phyloP scores from a whole-genome alignment of 2,797 vertebrate genomes.

The Peromyscus attwateri region DNA sequence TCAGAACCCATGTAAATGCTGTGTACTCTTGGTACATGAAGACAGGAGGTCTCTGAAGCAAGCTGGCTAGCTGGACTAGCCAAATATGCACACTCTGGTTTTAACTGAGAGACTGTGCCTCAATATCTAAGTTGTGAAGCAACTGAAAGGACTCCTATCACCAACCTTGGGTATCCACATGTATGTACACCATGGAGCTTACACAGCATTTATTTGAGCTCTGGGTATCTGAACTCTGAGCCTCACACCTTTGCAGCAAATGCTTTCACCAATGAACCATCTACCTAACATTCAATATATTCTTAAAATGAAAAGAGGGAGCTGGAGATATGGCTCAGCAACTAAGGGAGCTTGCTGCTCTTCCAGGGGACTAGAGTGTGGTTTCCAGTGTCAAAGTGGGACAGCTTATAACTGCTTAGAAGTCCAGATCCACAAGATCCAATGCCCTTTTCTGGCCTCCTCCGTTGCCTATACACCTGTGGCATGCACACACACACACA shows the following conservation, averaged over 20 bases:
- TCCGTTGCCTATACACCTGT: background rate
- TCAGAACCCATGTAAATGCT: background rate
- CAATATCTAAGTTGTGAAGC: background rate
- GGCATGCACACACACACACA: background rate
- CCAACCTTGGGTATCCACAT: too few relatives aligned
- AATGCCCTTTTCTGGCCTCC: background rate
- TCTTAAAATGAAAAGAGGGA: background rate
- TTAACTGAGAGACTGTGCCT: background rate
- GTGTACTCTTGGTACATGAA: background rate
- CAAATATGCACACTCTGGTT: background rate
- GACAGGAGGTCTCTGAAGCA: background rate
- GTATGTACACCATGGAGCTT: background rate
- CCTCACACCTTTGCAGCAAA: background rate
- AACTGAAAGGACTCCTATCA: too few relatives aligned
- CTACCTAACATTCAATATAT: background rate
- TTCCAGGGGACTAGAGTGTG: background rate
- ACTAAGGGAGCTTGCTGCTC: background rate
- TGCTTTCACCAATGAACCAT: background rate
- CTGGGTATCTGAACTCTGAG: background rate
- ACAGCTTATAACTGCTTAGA: background rate
- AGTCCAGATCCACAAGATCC: too few relatives aligned
- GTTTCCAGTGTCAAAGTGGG: background rate
- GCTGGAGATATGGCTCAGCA: background rate
- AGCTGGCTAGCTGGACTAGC: background rate
- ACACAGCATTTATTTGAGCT: too few relatives aligned